These are phyloP conservation scores for Melangyna quadrimaculata DNA, from an alignment of 2,888 invertebrate genomes.

Conservation along the genomic window DNA sequence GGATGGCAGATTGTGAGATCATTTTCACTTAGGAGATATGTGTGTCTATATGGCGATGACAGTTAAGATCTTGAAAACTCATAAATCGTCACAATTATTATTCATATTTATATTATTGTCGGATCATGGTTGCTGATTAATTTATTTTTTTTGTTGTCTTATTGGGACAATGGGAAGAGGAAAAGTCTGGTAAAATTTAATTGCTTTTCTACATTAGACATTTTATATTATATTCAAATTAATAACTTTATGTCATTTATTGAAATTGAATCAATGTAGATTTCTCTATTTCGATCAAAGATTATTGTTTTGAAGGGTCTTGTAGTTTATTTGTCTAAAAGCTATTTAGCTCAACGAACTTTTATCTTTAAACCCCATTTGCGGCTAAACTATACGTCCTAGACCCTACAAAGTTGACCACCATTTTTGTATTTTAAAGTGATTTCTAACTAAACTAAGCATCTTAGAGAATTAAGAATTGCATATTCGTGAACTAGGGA, in stretches of 20 bases:
- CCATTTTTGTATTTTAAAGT: too few species aligned
- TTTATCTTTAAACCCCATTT: too few species aligned
- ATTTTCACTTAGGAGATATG: constrained; percentile 33
- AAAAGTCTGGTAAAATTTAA: background rate
- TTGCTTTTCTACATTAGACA: background rate
- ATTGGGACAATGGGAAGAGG: background rate
- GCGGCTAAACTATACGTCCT: too few species aligned
- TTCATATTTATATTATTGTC: constrained; percentile 21
- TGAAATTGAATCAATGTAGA: background rate
- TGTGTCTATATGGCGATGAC: constrained; percentile 44
- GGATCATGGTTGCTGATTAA: constrained; percentile 24
- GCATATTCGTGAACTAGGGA: too few species aligned
- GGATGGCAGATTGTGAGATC: constrained; percentile 47
- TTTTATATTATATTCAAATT: constrained; percentile 8
- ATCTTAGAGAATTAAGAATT: too few species aligned
- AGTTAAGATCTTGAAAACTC: constrained; percentile 43
- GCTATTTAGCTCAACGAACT: too few species aligned
- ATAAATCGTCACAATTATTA: constrained; percentile 54
- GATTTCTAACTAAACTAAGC: too few species aligned
- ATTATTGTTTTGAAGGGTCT: background rate
- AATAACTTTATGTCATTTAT: background rate
- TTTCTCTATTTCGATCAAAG: background rate
- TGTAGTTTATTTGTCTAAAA: too few species aligned
- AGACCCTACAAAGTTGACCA: too few species aligned
- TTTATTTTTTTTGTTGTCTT: background rate